Evolutionary conservation across 2,113 vertebrate species (phyloP).

Genomic region (Columba janthina): DNA sequence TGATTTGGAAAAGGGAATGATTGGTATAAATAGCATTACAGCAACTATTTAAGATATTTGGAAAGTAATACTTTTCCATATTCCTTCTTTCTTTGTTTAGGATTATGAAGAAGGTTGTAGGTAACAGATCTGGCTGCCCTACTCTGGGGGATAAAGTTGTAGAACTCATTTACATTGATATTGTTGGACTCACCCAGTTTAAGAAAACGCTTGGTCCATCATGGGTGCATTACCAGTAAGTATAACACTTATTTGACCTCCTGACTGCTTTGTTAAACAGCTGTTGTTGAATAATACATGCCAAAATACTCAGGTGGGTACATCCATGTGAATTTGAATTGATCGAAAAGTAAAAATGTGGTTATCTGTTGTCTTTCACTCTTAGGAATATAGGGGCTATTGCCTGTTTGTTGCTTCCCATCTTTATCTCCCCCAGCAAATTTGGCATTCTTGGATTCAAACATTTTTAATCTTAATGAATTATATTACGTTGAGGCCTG

Average conservation of each 20-base stretch:
- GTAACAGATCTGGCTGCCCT: conserved; percentile 97
- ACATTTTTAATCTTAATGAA: not conserved
- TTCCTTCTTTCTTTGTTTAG: conserved; percentile 66
- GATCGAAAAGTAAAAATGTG: not conserved
- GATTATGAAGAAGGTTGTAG: conserved; percentile 98
- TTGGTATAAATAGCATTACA: not conserved
- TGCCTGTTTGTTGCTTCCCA: not conserved
- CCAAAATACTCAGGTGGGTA: not conserved
- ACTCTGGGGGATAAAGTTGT: conserved; percentile 96
- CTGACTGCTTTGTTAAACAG: not conserved
- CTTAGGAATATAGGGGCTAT: not conserved
- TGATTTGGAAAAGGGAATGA: not conserved
- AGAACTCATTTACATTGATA: conserved; percentile 99
- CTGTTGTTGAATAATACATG: not conserved
- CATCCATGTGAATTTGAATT: not conserved
- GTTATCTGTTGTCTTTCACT: not conserved
- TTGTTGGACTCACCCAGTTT: conserved; percentile 96
- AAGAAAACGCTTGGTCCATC: conserved; percentile 98
- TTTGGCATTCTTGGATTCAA: not conserved
- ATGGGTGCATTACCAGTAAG: conserved; percentile 99
- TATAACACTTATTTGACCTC: conserved; percentile 15
- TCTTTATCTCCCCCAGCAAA: not conserved
- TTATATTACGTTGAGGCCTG: not conserved
- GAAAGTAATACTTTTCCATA: not conserved
- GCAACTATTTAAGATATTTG: not conserved